These are phyloP conservation scores for Zaprionus lineosus DNA, from an alignment of 2,888 invertebrate genomes.

Conservation along the genomic window DNA sequence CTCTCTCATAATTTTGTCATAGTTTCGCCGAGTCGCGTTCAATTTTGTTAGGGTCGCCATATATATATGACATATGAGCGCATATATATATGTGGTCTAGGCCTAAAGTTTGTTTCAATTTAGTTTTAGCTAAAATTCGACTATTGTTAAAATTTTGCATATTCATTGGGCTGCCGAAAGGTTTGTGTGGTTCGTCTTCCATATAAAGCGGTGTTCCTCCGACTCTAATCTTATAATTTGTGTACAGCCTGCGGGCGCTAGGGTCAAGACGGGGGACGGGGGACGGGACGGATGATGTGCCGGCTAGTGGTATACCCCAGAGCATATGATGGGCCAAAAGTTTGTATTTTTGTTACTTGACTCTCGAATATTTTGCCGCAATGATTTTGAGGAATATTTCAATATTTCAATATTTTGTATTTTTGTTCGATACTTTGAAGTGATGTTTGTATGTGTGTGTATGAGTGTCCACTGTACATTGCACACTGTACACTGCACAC, in stretches of 20 bases:
- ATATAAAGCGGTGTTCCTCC: conserved; percentile 68
- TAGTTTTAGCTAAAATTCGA: conserved; percentile 77
- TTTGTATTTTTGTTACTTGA: conserved; percentile 26
- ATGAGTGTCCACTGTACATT: conserved; percentile 48
- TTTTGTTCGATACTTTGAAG: conserved; percentile 27
- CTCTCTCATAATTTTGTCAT: conserved; percentile 75
- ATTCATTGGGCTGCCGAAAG: conserved; percentile 67
- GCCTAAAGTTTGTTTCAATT: conserved; percentile 66
- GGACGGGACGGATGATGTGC: conserved; percentile 8
- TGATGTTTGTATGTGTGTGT: conserved; percentile 21
- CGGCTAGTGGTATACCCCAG: conserved; percentile 41
- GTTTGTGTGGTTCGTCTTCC: conserved; percentile 53
- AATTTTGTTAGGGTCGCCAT: conserved; percentile 56
- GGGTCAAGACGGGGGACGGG: too few species aligned
- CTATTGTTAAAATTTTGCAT: conserved; percentile 78
- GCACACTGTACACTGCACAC: conserved; percentile 54
- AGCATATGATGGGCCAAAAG: conserved; percentile 69
- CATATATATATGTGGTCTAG: conserved; percentile 47
- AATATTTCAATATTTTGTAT: conserved; percentile 1
- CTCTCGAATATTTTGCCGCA: conserved; percentile 32
- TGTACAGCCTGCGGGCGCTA: conserved; percentile 43
- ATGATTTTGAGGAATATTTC: conserved; percentile 59
- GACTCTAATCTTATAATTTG: conserved; percentile 41
- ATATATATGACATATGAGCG: too few species aligned
- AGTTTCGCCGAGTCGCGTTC: conserved; percentile 60